A percentile compares a stretch with the other conserved stretches of the same genome.
phyloP scores from a whole-genome alignment of 2,113 vertebrate species.

The Zootoca vivipara region DNA sequence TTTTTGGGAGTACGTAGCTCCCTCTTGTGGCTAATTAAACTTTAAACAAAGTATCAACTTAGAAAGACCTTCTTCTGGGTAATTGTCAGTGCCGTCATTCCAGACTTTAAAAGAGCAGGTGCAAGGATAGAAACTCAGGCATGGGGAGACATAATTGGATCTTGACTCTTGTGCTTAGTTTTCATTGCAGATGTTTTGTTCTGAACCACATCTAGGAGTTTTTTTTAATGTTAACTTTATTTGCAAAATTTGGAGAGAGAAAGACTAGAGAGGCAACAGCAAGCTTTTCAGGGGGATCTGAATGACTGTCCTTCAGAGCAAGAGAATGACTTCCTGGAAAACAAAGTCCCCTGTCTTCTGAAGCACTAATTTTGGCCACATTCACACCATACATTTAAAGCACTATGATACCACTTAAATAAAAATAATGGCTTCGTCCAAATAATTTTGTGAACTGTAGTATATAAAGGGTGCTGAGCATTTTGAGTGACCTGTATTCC shows the following conservation, averaged over 20 bases:
- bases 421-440: not conserved
- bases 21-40: slow-evolving; percentile 66
- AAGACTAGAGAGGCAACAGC: not conserved
- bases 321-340: not conserved
- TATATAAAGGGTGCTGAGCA: no score
- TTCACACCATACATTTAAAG: no score
- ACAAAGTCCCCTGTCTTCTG: not conserved
- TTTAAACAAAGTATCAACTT: not conserved
- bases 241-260: not conserved
- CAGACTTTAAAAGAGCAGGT: rapidly evolving
- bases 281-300: not conserved
- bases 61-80: not conserved
- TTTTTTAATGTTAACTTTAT: not conserved
- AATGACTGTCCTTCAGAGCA: not conserved
- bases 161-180: not conserved
- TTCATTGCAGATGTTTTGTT: not conserved
- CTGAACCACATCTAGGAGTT: not conserved
- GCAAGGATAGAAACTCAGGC: rapidly evolving
- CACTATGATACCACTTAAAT: no score
- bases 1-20: slow-evolving; percentile 56
- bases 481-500: no score
- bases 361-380: no score
- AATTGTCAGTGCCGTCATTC: rapidly evolving
- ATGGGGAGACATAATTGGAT: no score
- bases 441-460: not conserved